Evolutionary conservation across 2,888 invertebrate species (phyloP).

Genomic region (Drosophila histrio): DNA sequence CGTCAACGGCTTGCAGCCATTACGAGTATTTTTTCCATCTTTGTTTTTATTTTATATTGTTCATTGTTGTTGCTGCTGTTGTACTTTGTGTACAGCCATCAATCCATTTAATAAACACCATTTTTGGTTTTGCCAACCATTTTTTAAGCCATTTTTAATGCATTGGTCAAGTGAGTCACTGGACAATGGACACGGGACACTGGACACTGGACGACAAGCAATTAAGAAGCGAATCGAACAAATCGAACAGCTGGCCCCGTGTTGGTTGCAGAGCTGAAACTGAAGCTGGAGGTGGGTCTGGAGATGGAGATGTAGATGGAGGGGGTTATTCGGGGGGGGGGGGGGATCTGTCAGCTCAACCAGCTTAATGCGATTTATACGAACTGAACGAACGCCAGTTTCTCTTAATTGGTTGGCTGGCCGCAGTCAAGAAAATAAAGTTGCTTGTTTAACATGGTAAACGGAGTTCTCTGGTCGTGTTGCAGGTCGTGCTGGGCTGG

Average conservation of each 20-base stretch:
- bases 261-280: not conserved
- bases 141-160: constrained; percentile 77
- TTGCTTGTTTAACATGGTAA: constrained; percentile 59
- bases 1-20: constrained; percentile 55
- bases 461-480: constrained; percentile 21
- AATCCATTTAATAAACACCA: constrained; percentile 82
- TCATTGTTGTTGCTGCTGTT: constrained; percentile 9
- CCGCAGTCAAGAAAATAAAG: constrained; percentile 76
- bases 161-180: constrained; percentile 36
- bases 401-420: constrained; percentile 75
- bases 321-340: not conserved
- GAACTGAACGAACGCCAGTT: constrained; percentile 65
- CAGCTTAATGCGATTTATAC: constrained; percentile 78
- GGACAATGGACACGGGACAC: constrained; percentile 22
- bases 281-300: not conserved
- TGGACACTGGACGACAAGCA: constrained; percentile 43
- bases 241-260: constrained; percentile 66
- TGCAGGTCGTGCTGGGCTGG: not conserved
- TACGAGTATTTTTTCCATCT: constrained; percentile 35
- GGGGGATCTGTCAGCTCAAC: constrained; percentile 55
- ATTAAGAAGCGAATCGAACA: constrained; percentile 71
- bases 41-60: constrained; percentile 27
- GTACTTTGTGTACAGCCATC: constrained; percentile 48
- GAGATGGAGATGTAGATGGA: not conserved
- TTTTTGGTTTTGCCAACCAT: constrained; percentile 81